Base-by-base conservation (phyloP, 2,113 vertebrate genomes). In the Oreocharis arfaki region DNA sequence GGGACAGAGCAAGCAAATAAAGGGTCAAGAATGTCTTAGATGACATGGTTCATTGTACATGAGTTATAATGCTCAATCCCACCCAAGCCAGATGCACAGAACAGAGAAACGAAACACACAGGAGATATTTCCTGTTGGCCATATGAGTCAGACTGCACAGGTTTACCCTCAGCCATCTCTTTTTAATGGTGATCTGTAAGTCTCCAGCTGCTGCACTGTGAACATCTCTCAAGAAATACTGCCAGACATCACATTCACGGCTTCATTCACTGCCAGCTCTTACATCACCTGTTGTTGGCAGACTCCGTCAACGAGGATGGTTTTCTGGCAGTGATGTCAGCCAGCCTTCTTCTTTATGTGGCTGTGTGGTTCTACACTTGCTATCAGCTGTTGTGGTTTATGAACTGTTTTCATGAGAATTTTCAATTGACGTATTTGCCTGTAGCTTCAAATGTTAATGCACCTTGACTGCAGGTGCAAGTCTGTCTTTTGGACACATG, bases 231-330 rank as follows among this genome's bases (percentile, higher is more conserved):
- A 87, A 86, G 85, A 95, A 93, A 60, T 84, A 53, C 60, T 84
- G 64, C 80, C 80, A 90, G 79, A 87, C 37, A 63, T n/a, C 55
- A 88, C 50, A 69, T 73, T 88, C 64, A 74, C 16, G 3, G 44
- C 21, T 59, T 75, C 44, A 46, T 63, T 79, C 60, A 47, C 5
- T 82, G 88, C 86, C 92, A 93, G 80, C 44, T 75, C 77, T 96
- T 84, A 76, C 75, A 87, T 94, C 90, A 95, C 83, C 80, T 93
- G 76, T 21, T 88, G 52, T 55, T 96, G 92, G 93, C 90, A 89
- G 49, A 71, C 46, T 75, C 37, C 49, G 75, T 90, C 56, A 81
- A 47, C n/a, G 44, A 75, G 76, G 73, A 92, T 0, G 3, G 37
- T 67, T 87, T 92, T 97, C 93, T 95, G 87, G 69, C 35, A 74